Evolutionary conservation across 1,140 invertebrate species (phyloP), one percentile per base, ranked within the genome.

Genomic region (Drosophila auraria): DNA sequence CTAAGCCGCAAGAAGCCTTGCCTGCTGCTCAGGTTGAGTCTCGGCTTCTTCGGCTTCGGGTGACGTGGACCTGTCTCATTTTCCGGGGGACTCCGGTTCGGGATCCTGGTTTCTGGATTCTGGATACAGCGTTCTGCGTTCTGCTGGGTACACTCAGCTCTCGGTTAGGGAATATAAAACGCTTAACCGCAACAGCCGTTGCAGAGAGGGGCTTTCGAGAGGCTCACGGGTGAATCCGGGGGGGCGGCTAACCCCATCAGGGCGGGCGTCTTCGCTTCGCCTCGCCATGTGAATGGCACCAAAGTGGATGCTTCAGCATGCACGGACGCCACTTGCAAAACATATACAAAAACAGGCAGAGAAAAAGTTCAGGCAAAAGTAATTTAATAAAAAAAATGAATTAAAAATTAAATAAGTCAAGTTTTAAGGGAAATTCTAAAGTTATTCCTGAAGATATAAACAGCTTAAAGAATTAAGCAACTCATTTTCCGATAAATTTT

Each of bases 271-370:
- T 78, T 59, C 30, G 73, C 74, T 78, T 59, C 30, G 73, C 76
- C 42, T 57, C 51, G 65, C 57, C 70, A 77, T 84, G 81, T 87
- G 84, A 90, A 90, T 87, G 84, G 84, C 84, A 78, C 78, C 70
- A 78, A 84, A 87, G 84, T 87, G 84, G 84, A 87, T 83, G 84
- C 84, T 87, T 87, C 78, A 87, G 84, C 84, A 87, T 87, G 84
- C 84, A 89, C 84, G 84, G 86, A 84, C 86, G 81, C 73, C 86
- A 87, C 84, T 87, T 89, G 73, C 71, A 44, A 73, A 73, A 49
- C 47, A 73, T 51, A 44, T 73, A 42, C 40, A 27, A 57, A 57
- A 17, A 33, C 49, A 68, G 12, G 15, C 15, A 5, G 11, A 53
- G n/a, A 54, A 33, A 33, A 36, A 36, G 27, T 30, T 6, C 8